Evolutionary conservation across 2,113 vertebrate genomes (phyloP), one percentile per base, ranked within the genome.

Genomic region (Tautogolabrus adspersus): DNA sequence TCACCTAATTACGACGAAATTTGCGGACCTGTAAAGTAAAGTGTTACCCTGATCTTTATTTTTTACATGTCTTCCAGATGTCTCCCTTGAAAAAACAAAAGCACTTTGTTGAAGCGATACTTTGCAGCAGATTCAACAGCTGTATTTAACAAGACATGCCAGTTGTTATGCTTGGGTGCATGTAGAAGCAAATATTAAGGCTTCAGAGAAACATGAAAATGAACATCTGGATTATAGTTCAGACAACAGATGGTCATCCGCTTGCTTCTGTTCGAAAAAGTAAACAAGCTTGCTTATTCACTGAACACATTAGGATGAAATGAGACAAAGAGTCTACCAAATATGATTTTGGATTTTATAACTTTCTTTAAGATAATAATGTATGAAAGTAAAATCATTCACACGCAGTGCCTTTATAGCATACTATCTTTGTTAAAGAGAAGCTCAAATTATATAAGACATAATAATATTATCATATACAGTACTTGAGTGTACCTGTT

Each of bases 151-250:
- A 46, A 34, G 1, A 12, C 8, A 0, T 34, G 19, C 30, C 55
- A 12, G 15, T 44, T 42, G 44, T 67, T 40, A 38, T 46, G 52
- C 37, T 54, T 60, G 8, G n/a, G 15, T 63, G 21, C 26, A 42
- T 19, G 11, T 26, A 6, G 47, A 23, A 58, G 11, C 30, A 51
- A 64, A 15, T 21, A 16, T 11, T 15, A 57, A 30, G 5, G 13
- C 38, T 58, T 23, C 60, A 23, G 52, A 37, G 19, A 6, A 44
- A 57, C 46, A 23, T 42, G 19, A 60, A 22, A 22, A 52, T 44
- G 6, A 76, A 61, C 37, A 67, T 66, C 73, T 61, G 44, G 46
- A 44, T 37, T 18, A 22, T 9, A 10, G 47, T 10, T 22, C 10
- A 12, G 16, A 47, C 42, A 57, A n/a, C 54, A 46, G 22, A 34